Conservation (phyloP, 2,797 vertebrate species). For the Setipinna tenuifilis region DNA sequence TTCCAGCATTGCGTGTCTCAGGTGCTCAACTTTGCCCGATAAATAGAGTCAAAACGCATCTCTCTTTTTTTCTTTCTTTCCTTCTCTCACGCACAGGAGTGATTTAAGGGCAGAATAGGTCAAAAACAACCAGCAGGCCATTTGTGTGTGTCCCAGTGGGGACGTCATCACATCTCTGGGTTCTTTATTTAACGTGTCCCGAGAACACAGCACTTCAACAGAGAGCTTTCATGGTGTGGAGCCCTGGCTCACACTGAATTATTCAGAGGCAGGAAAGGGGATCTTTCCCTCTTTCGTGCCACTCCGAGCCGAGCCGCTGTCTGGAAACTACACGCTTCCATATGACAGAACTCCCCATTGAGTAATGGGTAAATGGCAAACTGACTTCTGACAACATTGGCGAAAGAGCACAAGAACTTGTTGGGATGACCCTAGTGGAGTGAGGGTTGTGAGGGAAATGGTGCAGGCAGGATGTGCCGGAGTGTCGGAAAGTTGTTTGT, state of each 20-base stretch:
- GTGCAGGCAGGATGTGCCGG: neutral
- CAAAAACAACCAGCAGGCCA: conserved; percentile 54
- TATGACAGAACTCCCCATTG: conserved; percentile 27
- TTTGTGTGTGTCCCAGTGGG: conserved; percentile 27
- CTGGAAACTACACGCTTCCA: conserved; percentile 35
- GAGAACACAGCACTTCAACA: conserved; percentile 46
- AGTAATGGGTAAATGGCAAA: conserved; percentile 37
- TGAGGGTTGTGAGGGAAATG: neutral
- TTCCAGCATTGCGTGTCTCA: conserved; percentile 54
- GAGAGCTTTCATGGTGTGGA: conserved; percentile 54
- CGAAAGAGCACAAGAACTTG: neutral
- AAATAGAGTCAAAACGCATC: conserved; percentile 36
- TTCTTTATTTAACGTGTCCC: conserved; percentile 43
- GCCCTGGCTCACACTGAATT: conserved; percentile 55
- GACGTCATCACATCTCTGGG: conserved; percentile 31
- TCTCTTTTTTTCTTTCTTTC: conserved; percentile 12
- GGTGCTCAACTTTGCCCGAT: conserved; percentile 36
- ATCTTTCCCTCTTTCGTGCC: conserved; percentile 44
- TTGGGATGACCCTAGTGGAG: neutral
- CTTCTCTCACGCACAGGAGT: conserved; percentile 67
- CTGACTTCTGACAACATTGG: neutral
- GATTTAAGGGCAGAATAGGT: conserved; percentile 44
- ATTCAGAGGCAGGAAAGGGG: conserved; percentile 57
- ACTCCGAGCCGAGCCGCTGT: conserved; percentile 41
- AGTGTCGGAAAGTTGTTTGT: neutral